phyloP scores from a whole-genome alignment of 2,113 vertebrate species.

The Megaceryle torquata region DNA sequence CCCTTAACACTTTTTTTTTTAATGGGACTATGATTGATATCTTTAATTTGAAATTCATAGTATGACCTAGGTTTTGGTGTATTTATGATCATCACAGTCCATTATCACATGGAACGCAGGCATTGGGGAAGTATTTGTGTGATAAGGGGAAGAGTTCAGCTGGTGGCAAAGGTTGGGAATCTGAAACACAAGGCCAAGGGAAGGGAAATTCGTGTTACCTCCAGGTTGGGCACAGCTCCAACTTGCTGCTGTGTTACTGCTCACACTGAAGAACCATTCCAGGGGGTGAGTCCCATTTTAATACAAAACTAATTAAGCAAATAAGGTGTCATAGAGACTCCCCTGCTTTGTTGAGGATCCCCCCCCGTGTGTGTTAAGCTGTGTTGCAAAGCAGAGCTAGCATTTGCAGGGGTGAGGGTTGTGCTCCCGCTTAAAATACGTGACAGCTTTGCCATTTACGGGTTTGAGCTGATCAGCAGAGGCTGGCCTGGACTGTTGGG shows the following conservation, averaged over 20 bases:
- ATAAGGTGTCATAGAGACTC: not conserved
- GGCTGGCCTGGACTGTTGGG: not conserved
- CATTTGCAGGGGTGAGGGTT: not conserved
- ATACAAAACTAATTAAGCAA: not conserved
- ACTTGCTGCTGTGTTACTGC: not conserved
- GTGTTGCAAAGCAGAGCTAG: not conserved
- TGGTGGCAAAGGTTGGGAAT: not conserved
- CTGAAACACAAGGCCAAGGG: not conserved
- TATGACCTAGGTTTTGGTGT: not conserved
- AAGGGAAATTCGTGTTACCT: not conserved
- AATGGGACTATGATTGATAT: not conserved
- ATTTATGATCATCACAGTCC: not conserved
- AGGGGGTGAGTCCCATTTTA: rapidly evolving
- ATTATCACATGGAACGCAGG: not conserved
- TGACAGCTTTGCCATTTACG: not conserved
- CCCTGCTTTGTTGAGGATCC: not conserved
- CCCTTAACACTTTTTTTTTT: not conserved
- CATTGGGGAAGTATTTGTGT: not conserved
- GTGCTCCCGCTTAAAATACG: not conserved
- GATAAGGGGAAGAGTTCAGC: not conserved
- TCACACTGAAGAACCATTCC: rapidly evolving
- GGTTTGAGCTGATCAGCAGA: not conserved
- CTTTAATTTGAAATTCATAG: not conserved
- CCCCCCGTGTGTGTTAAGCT: not conserved
- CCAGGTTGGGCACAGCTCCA: not conserved